Conservation (phyloP, 2,888 invertebrate species). For the Sarcophaga rosellei region DNA sequence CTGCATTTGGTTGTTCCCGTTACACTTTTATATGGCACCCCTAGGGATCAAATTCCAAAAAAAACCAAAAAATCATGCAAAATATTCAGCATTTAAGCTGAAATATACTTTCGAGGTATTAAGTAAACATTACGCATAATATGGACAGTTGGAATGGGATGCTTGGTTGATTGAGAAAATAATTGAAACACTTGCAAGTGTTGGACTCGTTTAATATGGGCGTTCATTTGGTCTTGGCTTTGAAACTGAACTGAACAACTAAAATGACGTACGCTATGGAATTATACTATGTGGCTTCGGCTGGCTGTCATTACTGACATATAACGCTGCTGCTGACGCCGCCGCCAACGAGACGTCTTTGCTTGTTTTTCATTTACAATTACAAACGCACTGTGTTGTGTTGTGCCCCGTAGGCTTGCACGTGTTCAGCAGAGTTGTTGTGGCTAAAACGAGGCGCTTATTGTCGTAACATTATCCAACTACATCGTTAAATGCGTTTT, state of each 20-base stretch:
- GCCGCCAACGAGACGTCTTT: constrained; percentile 45
- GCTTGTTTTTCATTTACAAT: neutral
- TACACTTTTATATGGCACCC: constrained; percentile 5
- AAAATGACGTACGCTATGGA: constrained; percentile 69
- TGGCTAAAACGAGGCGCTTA: neutral
- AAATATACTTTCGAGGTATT: neutral
- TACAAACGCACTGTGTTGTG: constrained; percentile 48
- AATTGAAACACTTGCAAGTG: constrained; percentile 56
- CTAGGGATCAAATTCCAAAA: constrained; percentile 45
- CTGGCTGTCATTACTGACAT: constrained; percentile 55
- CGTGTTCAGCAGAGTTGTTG: constrained; percentile 75
- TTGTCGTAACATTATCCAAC: constrained; percentile 26
- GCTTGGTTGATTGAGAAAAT: too few species aligned
- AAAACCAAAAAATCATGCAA: constrained; percentile 11
- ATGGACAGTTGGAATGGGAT: neutral
- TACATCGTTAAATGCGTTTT: constrained; percentile 24
- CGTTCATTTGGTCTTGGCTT: constrained; percentile 50
- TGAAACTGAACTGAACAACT: neutral
- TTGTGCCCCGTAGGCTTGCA: constrained; percentile 80
- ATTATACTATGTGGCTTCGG: constrained; percentile 55
- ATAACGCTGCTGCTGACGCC: constrained; percentile 62
- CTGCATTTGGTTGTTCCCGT: neutral
- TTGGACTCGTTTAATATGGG: constrained; percentile 52
- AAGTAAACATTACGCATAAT: constrained; percentile 22
- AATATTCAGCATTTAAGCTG: neutral